These are phyloP conservation scores for Tipula unca DNA, from an alignment of 2,888 invertebrate genomes.

Conservation along the genomic window DNA sequence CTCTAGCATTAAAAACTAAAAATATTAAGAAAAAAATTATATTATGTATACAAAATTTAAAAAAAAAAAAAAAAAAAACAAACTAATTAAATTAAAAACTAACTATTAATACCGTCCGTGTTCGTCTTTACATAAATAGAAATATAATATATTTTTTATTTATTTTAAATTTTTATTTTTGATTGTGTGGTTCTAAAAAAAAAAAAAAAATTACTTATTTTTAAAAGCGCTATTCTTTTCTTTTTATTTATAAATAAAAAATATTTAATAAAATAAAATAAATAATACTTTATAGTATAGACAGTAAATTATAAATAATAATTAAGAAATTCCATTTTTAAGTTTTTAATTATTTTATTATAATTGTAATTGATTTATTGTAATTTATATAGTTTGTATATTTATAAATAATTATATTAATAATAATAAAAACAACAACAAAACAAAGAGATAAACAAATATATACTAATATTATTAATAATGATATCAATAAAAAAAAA, in stretches of 20 bases:
- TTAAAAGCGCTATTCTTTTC: not conserved
- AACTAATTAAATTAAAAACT: not conserved
- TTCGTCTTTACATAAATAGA: not conserved
- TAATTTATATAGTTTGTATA: not conserved
- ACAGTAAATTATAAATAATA: not conserved
- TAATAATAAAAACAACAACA: not conserved
- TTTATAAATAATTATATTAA: not conserved
- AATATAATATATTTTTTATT: not conserved
- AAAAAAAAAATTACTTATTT: not conserved
- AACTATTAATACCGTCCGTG: conserved; percentile 14
- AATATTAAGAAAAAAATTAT: not conserved
- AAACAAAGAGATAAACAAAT: not conserved
- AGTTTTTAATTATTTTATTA: not conserved
- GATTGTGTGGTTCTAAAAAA: not conserved
- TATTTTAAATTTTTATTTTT: not conserved
- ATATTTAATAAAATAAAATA: not conserved
- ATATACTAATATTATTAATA: not conserved
- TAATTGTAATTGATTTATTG: not conserved
- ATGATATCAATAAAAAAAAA: not conserved
- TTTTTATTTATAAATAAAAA: not conserved
- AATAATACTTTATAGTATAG: not conserved
- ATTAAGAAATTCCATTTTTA: not conserved
- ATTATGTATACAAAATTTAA: not conserved
- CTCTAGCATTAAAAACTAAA: not conserved
- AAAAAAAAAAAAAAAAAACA: not conserved